Conservation (phyloP, 2,888 invertebrate species). For the Andrena trimmerana region DNA sequence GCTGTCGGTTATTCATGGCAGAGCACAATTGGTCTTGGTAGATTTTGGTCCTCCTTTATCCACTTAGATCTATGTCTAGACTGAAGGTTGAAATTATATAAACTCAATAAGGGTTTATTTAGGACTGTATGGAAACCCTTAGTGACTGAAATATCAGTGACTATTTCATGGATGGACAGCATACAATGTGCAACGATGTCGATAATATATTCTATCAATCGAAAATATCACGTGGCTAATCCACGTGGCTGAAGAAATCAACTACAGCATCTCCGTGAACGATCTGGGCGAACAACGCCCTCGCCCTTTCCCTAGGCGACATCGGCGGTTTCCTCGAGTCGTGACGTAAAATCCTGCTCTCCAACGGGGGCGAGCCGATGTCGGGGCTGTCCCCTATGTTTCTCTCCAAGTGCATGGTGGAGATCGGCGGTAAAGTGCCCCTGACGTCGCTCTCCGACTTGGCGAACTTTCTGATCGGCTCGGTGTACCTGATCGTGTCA, state of each 20-base stretch:
- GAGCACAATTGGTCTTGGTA: not conserved
- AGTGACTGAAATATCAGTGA: not conserved
- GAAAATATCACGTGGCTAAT: constrained; percentile 23
- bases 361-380: constrained; percentile 57
- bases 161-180: not conserved
- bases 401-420: constrained; percentile 73
- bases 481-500: constrained; percentile 32
- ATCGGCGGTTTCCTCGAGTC: constrained; percentile 29
- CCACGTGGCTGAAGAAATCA: constrained; percentile 60
- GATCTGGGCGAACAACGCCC: constrained; percentile 80
- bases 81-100: constrained; percentile 12
- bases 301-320: constrained; percentile 75
- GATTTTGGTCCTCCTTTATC: not conserved
- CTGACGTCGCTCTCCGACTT: constrained; percentile 79
- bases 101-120: constrained; percentile 17
- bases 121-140: not conserved
- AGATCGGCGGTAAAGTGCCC: constrained; percentile 56
- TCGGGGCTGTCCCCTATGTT: constrained; percentile 77
- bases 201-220: not conserved
- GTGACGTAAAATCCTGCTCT: constrained; percentile 15
- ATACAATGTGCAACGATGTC: not conserved
- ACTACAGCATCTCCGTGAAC: constrained; percentile 75
- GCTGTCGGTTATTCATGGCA: not conserved
- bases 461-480: constrained; percentile 70
- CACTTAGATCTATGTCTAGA: not conserved